Percentiles rank a stretch among this genome's conserved stretches.
These are phyloP conservation scores for Ctenopoma kingsleyae DNA, from an alignment of 2,797 vertebrate species.

Conservation along the genomic window DNA sequence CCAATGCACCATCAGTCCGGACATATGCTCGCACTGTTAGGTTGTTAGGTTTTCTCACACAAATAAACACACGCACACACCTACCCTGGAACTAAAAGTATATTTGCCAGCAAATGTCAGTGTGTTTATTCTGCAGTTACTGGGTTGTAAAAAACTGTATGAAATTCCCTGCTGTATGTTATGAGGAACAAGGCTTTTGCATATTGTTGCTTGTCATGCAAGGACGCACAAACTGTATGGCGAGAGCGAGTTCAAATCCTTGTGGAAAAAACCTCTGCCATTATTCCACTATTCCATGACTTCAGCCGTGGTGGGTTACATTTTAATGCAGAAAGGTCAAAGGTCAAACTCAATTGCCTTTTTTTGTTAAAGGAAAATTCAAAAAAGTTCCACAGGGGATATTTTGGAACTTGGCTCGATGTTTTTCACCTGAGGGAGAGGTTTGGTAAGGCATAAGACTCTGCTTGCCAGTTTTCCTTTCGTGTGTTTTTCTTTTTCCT, in stretches of 20 bases:
- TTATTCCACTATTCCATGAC: too few species aligned
- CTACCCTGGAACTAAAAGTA: background rate
- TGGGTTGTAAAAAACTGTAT: conserved; percentile 39
- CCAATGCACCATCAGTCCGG: background rate
- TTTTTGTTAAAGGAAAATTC: conserved; percentile 3
- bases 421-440: background rate
- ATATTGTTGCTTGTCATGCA: conserved; percentile 23
- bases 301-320: background rate
- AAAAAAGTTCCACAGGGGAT: background rate
- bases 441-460: background rate
- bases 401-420: conserved; percentile 4
- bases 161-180: conserved; percentile 28
- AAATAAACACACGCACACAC: conserved; percentile 1
- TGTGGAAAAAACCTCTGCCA: background rate
- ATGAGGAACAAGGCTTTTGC: conserved; percentile 9
- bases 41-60: background rate
- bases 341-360: background rate
- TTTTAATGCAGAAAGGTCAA: background rate
- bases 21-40: background rate
- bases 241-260: background rate
- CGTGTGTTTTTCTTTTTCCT: conserved; percentile 3
- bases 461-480: background rate
- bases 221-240: background rate
- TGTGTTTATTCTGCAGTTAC: conserved; percentile 50
- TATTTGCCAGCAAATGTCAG: conserved; percentile 21